Evolutionary conservation across 2,888 invertebrate genomes (phyloP), one percentile per base, ranked within the genome.

Genomic region (Leptopilina syphax): DNA sequence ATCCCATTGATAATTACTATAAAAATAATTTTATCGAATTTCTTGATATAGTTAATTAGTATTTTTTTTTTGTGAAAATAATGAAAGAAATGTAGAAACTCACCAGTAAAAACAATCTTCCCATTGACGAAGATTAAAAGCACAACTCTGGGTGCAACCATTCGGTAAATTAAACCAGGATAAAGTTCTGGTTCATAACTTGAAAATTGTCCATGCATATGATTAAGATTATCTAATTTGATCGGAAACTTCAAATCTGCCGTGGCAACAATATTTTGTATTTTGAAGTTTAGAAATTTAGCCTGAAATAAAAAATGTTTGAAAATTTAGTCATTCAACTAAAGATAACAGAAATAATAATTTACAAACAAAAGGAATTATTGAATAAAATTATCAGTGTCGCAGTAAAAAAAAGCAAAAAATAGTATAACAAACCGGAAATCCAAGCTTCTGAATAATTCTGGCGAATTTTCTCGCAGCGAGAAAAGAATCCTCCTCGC

Each of bases 111-210:
- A 1, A 99, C 99, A 85, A 99, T 96, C 94, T 99, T 99, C 79
- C 99, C 99, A 92, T 99, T 99, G 0, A 99, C 99, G 93, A 99
- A 99, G 92, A 99, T 99, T 12, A 99, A 93, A 83, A 99, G 93
- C 5, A 99, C 99, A 84, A 99, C 96, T 85, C 98, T 95, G 0
- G 99, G 99, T 88, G 97, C 96, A 65, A 99, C 97, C 98, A 99
- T 97, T 88, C 99, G 94, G 92, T 99, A 99, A 80, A 99, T 98
- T 50, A 99, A 94, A n/a, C 99, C 99, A 8, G 99, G 99, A 92
- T 99, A 99, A 79, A 99, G 93, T 92, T 99, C 99, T 0, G 99
- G 99, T 92, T 99, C 99, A 90, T 99, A 99, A 77, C 97, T 97
- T 95, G 93, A 96, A 95, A 92, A 95, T 95, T 91, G 96, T 94